Conservation (phyloP, 2,113 vertebrate genomes). For the Lamprotornis superbus region DNA sequence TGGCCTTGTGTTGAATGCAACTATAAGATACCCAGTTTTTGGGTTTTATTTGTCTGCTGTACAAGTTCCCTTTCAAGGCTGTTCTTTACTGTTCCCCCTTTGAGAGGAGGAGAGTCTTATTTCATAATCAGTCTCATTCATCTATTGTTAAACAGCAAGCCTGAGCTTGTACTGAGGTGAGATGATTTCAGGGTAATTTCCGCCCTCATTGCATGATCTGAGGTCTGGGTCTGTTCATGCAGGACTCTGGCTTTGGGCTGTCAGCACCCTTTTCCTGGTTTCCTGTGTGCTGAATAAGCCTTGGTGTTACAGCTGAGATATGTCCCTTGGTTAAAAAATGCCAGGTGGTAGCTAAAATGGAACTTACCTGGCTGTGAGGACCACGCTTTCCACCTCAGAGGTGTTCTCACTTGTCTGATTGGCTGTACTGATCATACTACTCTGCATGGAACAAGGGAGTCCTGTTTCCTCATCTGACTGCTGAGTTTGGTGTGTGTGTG, state of each 20-base stretch:
- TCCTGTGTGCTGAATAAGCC: not conserved
- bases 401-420: not conserved
- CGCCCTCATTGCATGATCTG: not conserved
- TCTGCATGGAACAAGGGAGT: not conserved
- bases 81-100: not conserved
- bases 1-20: not conserved
- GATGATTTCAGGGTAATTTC: not conserved
- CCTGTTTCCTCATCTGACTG: not conserved
- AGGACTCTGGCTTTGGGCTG: not conserved
- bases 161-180: not conserved
- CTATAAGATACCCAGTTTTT: not conserved
- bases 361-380: not conserved
- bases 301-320: not conserved
- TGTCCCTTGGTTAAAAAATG: not conserved
- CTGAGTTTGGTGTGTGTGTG: not conserved
- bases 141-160: not conserved
- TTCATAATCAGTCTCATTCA: not conserved
- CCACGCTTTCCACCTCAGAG: not conserved
- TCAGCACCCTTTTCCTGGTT: not conserved
- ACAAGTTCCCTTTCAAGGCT: not conserved
- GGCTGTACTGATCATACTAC: not conserved
- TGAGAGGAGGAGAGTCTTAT: not conserved
- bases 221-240: not conserved
- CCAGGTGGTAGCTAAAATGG: not conserved
- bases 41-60: not conserved